These are phyloP conservation scores for Augiades crinisus DNA, from an alignment of 2,888 invertebrate species.

Conservation along the genomic window DNA sequence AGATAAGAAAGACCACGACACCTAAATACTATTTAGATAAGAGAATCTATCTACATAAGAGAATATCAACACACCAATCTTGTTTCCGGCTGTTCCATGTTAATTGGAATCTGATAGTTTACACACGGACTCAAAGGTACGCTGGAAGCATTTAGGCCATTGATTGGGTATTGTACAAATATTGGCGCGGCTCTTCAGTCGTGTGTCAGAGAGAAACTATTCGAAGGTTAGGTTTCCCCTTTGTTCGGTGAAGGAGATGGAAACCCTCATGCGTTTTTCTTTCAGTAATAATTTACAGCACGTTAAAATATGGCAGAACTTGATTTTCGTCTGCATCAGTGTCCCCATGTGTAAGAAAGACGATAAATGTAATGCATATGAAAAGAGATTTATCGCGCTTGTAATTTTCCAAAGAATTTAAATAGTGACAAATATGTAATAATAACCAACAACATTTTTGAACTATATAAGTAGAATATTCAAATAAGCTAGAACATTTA, in stretches of 20 bases:
- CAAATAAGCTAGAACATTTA: neutral
- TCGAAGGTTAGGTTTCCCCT: neutral
- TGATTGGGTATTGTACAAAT: neutral
- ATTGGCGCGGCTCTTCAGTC: neutral
- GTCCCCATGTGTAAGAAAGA: too few relatives aligned
- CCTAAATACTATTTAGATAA: too few relatives aligned
- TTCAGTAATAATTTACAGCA: too few relatives aligned
- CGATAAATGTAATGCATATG: too few relatives aligned
- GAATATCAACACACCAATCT: too few relatives aligned
- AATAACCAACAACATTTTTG: too few relatives aligned
- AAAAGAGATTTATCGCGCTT: too few relatives aligned
- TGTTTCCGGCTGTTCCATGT: neutral
- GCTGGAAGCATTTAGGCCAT: neutral
- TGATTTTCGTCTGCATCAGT: too few relatives aligned
- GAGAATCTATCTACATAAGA: too few relatives aligned
- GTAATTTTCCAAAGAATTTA: neutral
- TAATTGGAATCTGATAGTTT: constrained; percentile 4
- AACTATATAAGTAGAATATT: neutral
- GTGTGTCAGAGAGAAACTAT: neutral
- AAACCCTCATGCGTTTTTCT: neutral
- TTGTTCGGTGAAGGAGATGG: neutral
- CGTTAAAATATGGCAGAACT: too few relatives aligned
- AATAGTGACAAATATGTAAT: too few relatives aligned
- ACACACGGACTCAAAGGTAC: neutral
- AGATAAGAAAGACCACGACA: too few relatives aligned